Conservation (phyloP, 2,113 vertebrate species). For the Nesospiza acunhae region DNA sequence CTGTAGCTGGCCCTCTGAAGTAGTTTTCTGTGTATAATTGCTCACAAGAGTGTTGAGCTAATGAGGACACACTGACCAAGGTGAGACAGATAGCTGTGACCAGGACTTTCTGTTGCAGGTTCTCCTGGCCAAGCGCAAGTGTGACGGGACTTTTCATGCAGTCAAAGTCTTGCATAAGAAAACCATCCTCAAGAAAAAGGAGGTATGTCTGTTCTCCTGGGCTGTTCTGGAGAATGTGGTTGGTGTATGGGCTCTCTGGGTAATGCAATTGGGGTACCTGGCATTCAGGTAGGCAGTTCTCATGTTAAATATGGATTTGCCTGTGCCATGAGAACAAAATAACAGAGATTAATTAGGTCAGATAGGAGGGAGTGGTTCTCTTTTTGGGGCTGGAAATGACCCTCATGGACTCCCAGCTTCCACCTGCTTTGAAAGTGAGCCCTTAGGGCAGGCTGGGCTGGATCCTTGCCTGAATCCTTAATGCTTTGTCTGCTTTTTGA, state of each 20-base stretch:
- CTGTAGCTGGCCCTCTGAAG: neutral
- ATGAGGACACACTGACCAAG: neutral
- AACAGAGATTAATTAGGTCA: neutral
- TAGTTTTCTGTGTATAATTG: neutral
- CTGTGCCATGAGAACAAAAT: neutral
- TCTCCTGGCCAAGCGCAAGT: slow-evolving; percentile 92
- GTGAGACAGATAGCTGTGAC: neutral
- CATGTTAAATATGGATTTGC: neutral
- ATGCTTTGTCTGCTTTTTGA: neutral
- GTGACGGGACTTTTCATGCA: slow-evolving; percentile 89
- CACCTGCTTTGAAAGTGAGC: neutral
- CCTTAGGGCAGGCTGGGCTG: no score
- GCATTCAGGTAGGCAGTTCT: neutral
- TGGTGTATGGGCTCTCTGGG: neutral
- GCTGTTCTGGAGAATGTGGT: neutral
- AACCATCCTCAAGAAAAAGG: slow-evolving; percentile 94
- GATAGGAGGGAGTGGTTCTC: neutral
- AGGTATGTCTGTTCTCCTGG: slow-evolving; percentile 75
- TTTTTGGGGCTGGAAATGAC: neutral
- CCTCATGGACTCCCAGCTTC: accelerated
- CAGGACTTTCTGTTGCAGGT: slow-evolving; percentile 80
- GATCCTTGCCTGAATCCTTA: neutral
- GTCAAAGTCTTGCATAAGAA: slow-evolving; percentile 98
- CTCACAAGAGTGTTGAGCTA: neutral
- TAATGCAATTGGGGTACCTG: neutral